Evolutionary conservation across 2,113 vertebrate species (phyloP).

Genomic region (Ptilorrhoa leucosticta): DNA sequence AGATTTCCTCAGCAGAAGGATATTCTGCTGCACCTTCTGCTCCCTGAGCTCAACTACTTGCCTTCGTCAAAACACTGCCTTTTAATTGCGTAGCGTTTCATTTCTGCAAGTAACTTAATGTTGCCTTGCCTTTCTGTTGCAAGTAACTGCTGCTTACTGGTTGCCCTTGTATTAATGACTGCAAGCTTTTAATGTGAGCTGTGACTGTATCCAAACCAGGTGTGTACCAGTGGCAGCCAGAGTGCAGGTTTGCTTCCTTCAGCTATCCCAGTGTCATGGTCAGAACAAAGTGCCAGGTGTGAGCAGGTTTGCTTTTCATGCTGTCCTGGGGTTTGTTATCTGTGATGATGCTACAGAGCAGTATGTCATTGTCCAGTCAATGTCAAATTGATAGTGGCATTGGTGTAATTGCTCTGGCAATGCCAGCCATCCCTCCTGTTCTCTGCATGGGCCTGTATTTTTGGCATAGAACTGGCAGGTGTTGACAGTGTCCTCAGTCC

Average conservation of each 20-base stretch:
- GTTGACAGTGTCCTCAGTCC: background rate
- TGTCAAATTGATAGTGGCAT: background rate
- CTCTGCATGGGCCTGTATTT: background rate
- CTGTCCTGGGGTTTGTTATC: background rate
- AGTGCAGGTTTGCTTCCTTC: background rate
- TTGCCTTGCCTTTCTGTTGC: background rate
- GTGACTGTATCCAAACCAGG: background rate
- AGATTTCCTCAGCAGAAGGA: background rate
- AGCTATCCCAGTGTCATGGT: rapidly evolving
- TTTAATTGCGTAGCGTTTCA: background rate
- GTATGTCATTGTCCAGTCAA: background rate
- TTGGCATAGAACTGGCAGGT: background rate
- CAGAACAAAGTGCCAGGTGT: background rate
- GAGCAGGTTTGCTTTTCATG: background rate
- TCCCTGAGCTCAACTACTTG: background rate
- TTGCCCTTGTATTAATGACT: background rate
- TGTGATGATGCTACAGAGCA: background rate
- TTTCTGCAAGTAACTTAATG: background rate
- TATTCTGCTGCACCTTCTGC: background rate
- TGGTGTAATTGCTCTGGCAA: background rate
- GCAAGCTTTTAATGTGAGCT: background rate
- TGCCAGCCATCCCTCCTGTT: background rate
- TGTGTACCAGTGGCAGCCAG: background rate
- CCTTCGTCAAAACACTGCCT: background rate
- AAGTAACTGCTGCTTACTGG: background rate